Base-by-base conservation (phyloP, 2,797 vertebrate species). In the Sebastolobus altivelis region DNA sequence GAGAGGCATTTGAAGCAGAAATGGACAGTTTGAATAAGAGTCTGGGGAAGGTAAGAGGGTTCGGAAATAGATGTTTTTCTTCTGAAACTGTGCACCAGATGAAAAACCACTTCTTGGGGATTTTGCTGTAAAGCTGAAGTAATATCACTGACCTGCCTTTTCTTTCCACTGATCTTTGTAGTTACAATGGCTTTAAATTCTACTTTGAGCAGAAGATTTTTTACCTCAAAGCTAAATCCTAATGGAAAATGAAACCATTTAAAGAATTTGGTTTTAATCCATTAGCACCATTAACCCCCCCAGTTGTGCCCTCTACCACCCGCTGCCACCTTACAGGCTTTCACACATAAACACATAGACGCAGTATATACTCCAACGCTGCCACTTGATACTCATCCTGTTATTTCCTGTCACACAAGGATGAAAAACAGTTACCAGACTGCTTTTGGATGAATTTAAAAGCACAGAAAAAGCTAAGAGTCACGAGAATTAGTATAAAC, bases 11-110 rank as follows among this genome's bases (percentile, higher is more conserved):
- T 88, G 85, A 84, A 86, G 80, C 82, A 75, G 61, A 89, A 65
- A 90, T 94, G 95, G 93, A 93, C 66, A 76, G 86, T 81, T 82
- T 88, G 77, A 93, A 92, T 83, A 89, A 93, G 58, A 90, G 92
- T 85, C 91, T 87, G 22, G 77, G 87, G 83, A 96, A 73, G 98
- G 98, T 99, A 97, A 97, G 97, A 92, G 6, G 46, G 4, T 31
- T 69, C 76, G 8, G 54, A 74, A 56, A 73, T 6, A 37, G 1
- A 38, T 40, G 8, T 31, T 71, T 63, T 65, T 73, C 37, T 58
- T 20, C 33, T 70, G 4, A 68, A 69, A 72, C 27, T 12, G 22
- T 60, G 22, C 6, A 65, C 1, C 7, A 37, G 38, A 62, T 69
- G 1, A 60, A 29, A 61, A 75, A n/a, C 1, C 4, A 52, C 2